Conservation (phyloP, 2,888 invertebrate species). For the Agrochola lota region DNA sequence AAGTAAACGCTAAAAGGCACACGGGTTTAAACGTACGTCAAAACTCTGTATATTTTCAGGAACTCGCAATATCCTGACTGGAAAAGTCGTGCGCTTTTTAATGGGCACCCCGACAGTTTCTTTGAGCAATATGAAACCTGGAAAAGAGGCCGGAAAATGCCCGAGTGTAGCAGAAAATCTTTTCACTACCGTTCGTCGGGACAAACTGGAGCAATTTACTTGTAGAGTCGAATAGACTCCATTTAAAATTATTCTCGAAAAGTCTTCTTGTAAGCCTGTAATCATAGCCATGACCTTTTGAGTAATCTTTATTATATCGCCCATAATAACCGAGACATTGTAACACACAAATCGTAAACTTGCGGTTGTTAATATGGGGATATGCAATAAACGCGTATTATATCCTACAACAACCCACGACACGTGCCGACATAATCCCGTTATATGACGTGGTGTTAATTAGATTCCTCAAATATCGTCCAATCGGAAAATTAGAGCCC, state of each 20-base stretch:
- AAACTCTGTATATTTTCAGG: constrained; percentile 17
- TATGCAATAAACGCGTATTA: constrained; percentile 61
- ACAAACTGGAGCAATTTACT: constrained; percentile 51
- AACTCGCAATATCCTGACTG: constrained; percentile 39
- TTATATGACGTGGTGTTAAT: constrained; percentile 65
- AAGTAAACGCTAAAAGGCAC: neutral
- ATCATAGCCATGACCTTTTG: constrained; percentile 48
- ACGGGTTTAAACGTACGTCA: neutral
- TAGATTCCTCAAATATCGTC: constrained; percentile 67
- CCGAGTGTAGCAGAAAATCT: constrained; percentile 26
- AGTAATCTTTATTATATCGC: constrained; percentile 29
- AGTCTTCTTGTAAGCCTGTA: constrained; percentile 16
- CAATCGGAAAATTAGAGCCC: constrained; percentile 60
- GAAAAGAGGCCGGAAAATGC: constrained; percentile 32
- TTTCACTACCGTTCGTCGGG: constrained; percentile 29
- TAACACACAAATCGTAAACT: constrained; percentile 51
- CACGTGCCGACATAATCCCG: constrained; percentile 62
- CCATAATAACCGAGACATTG: constrained; percentile 29
- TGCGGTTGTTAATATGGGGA: constrained; percentile 48
- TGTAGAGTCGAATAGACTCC: constrained; percentile 32
- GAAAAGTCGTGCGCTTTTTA: constrained; percentile 48
- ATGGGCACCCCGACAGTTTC: constrained; percentile 42
- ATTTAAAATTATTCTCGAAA: constrained; percentile 41
- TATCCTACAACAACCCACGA: constrained; percentile 37
- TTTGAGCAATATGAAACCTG: constrained; percentile 57